A percentile compares a stretch with the other conserved stretches of the same genome.
Evolutionary conservation across 2,113 vertebrate genomes (phyloP).

Genomic region (Oreochromis spilurus): DNA sequence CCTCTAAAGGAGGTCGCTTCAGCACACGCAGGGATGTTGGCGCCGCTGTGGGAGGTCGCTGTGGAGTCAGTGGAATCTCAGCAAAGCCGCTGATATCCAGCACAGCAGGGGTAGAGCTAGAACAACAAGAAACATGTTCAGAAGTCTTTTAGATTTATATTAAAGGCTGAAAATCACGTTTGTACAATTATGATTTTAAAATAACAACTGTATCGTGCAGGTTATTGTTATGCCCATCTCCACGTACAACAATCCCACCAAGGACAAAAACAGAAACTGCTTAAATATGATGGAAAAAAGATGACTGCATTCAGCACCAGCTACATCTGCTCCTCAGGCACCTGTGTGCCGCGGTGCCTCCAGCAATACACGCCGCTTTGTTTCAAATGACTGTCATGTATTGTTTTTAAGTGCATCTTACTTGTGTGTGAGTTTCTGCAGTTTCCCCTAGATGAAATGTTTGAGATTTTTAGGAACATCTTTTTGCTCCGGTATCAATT

Average conservation of each 20-base stretch:
- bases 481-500: neutral
- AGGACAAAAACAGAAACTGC: neutral
- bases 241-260: neutral
- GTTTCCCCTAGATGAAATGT: neutral
- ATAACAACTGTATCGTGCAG: neutral
- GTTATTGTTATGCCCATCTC: neutral
- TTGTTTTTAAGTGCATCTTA: neutral
- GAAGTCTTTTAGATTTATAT: neutral
- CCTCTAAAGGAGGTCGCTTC: slow-evolving; percentile 81
- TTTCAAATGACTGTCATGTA: neutral
- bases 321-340: neutral
- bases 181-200: neutral
- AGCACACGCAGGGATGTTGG: slow-evolving; percentile 54
- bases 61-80: slow-evolving; percentile 38
- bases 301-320: neutral
- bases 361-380: neutral
- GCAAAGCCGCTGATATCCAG: slow-evolving; percentile 70
- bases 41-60: neutral
- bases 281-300: neutral
- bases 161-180: neutral
- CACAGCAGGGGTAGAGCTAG: slow-evolving; percentile 16
- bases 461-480: neutral
- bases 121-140: neutral
- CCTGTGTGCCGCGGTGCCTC: fast-evolving
- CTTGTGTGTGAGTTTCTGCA: neutral